Base-by-base conservation (phyloP, 1,140 invertebrate species). In the Campoletis sonorensis region DNA sequence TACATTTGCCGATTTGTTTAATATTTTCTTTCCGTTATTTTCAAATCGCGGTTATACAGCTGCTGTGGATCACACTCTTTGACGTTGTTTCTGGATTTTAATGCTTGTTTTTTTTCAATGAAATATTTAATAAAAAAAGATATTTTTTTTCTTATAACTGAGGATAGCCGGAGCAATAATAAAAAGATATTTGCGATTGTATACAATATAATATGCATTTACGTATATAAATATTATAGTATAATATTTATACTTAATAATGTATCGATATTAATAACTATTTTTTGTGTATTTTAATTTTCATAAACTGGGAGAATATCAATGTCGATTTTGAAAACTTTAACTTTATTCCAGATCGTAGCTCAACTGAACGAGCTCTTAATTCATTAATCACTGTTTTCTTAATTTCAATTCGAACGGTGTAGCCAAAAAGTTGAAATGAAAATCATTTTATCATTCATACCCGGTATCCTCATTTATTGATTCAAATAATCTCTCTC, bases 21-120 rank as follows among this genome's bases (percentile, higher is more conserved):
- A n/a, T 70, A 64, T 79, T 79, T 54, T 84, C 49, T 27, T 82
- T 79, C 23, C 81, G 2, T 33, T 33, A 33, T 33, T 33, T 33
- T 33, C 82, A 70, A 75, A 67, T 85, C 82, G 81, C 85, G 83
- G 83, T 85, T 85, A 82, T 87, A 83, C 86, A 83, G 86, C 84
- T 85, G 86, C 86, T 77, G 75, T 64, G 54, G 85, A 91, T 90
- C 90, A 88, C 88, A 88, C 84, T 86, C 85, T 88, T 84, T 88
- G 87, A 89, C 86, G 15, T 73, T 23, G 49, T 81, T 77, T 10
- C 72, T 80, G 71, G 18, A 64, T 80, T 71, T 49, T 15, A 23
- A 33, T 54, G 2, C 27, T 71, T 77, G 76, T 79, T 49, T 40
- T 70, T 73, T 58, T 61, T 27, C 21, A 81, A 78, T 73, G 73